phyloP scores from a whole-genome alignment of 2,113 vertebrate genomes.

The Lepus timidus region DNA sequence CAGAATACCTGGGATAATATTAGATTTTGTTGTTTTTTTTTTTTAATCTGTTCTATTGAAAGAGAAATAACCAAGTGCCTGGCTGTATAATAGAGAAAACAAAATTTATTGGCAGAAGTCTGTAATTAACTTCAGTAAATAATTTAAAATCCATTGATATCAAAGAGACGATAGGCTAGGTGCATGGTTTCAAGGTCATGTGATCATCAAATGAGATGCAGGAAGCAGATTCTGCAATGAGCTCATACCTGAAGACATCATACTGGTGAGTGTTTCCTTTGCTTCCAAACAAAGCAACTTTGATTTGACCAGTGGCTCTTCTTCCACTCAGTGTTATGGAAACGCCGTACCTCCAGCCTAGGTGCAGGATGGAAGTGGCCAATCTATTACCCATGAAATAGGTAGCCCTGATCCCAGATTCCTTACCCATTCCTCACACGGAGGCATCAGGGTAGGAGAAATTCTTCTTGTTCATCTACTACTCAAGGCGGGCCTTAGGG shows the following conservation, averaged over 20 bases:
- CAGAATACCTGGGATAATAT: neutral
- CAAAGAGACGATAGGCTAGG: neutral
- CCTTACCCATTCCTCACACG: neutral
- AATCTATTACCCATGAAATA: neutral
- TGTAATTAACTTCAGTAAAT: neutral
- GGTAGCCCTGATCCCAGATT: neutral
- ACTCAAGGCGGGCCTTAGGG: neutral
- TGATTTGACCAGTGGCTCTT: slow-evolving; percentile 83
- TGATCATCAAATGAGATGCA: neutral
- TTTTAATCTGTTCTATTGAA: neutral
- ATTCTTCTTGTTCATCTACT: neutral
- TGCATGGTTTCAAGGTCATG: neutral
- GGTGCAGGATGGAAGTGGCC: neutral
- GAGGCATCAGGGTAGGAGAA: neutral
- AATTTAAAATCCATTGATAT: neutral
- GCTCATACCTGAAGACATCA: slow-evolving; percentile 87
- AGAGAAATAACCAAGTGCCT: slow-evolving; percentile 15
- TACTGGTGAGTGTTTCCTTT: slow-evolving; percentile 88
- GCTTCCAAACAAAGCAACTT: slow-evolving; percentile 88
- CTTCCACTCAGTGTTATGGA: slow-evolving; percentile 87
- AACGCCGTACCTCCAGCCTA: slow-evolving; percentile 92
- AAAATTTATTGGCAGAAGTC: neutral
- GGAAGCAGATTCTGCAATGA: neutral
- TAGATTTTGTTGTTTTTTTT: neutral
- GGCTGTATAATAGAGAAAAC: neutral